Evolutionary conservation across 2,113 vertebrate genomes (phyloP).

Genomic region (Rousettus leschenaultii): DNA sequence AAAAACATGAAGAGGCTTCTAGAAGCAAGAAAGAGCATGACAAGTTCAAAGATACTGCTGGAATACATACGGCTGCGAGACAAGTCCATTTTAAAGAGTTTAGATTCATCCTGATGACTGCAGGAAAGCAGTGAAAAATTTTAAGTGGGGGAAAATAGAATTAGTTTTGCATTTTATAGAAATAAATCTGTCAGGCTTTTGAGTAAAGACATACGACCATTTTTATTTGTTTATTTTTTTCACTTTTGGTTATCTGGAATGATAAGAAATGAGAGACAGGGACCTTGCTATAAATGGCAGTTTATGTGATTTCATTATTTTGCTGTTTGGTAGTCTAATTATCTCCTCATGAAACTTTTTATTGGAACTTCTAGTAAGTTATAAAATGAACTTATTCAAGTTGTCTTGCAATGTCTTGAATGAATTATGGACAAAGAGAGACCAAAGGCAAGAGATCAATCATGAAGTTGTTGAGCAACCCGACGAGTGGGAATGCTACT

Average conservation of each 20-base stretch:
- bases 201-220: not conserved
- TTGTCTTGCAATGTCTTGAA: not conserved
- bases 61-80: not conserved
- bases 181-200: not conserved
- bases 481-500: too few species aligned
- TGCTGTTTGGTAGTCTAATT: not conserved
- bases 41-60: not conserved
- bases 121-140: not conserved
- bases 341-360: not conserved
- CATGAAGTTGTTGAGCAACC: not conserved
- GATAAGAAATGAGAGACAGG: not conserved
- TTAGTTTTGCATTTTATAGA: not conserved
- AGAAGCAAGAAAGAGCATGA: not conserved
- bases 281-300: not conserved
- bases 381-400: not conserved
- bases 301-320: not conserved
- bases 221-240: not conserved
- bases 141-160: not conserved
- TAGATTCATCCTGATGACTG: not conserved
- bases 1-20: not conserved
- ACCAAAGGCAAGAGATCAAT: not conserved
- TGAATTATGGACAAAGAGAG: not conserved
- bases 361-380: not conserved
- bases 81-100: not conserved
- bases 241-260: not conserved